Percentiles rank a stretch among this genome's conserved stretches.
phyloP scores from a whole-genome alignment of 2,113 vertebrate species.

The Toxotes jaculatrix region DNA sequence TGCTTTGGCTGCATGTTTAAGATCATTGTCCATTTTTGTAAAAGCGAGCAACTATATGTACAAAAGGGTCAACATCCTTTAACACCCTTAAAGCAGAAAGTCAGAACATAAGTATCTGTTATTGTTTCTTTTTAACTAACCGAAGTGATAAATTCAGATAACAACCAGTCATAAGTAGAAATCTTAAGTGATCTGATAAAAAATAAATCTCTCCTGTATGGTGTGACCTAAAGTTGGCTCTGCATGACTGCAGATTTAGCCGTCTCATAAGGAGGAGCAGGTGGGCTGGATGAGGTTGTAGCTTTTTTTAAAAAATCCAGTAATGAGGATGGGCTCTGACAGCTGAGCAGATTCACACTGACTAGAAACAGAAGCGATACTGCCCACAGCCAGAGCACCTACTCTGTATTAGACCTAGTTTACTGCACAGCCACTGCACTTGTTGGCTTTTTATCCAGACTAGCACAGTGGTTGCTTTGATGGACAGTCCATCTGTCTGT shows the following conservation, averaged over 20 bases:
- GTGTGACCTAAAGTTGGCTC: neutral
- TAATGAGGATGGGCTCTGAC: constrained; percentile 57
- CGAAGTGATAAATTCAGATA: neutral
- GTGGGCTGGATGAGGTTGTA: constrained; percentile 41
- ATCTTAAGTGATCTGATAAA: neutral
- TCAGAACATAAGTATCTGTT: neutral
- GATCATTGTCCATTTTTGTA: neutral
- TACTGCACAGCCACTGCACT: neutral
- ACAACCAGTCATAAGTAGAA: neutral
- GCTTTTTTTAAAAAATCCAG: constrained; percentile 44
- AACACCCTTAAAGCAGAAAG: neutral
- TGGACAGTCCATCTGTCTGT: neutral
- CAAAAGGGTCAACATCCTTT: neutral
- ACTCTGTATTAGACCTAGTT: constrained; percentile 12
- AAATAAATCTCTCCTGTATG: neutral
- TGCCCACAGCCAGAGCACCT: constrained; percentile 8
- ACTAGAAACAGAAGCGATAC: constrained; percentile 34
- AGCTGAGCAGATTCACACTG: constrained; percentile 39
- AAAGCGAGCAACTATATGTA: neutral
- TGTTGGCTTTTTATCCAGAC: neutral
- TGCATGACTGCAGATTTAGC: constrained; percentile 32
- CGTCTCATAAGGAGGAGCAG: constrained; percentile 46
- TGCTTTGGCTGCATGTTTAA: neutral
- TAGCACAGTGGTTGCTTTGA: neutral
- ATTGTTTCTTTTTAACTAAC: neutral